A percentile compares a stretch with the other conserved stretches of the same genome.
Evolutionary conservation across 35 echinoderm and acorn worm genomes (phyloP).

Genomic region (Apostichopus californicus): DNA sequence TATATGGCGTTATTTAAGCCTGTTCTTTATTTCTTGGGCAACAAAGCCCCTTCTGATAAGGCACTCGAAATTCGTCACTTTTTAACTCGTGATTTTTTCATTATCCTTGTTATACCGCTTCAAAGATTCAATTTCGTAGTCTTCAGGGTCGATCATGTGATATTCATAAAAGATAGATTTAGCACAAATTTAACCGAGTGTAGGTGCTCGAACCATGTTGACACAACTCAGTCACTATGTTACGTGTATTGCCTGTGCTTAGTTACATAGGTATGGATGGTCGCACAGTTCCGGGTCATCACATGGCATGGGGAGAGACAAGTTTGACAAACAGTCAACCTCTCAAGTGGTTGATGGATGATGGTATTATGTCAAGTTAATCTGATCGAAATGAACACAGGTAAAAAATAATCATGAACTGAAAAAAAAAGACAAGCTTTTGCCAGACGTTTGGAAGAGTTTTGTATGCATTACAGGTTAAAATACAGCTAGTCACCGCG

Average conservation of each 20-base stretch:
- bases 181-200: conserved; percentile 7
- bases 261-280: conserved; percentile 11
- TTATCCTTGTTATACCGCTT: conserved; percentile 31
- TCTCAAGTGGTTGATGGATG: conserved; percentile 13
- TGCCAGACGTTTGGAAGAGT: neutral
- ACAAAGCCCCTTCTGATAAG: neutral
- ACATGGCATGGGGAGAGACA: conserved; percentile 15
- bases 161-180: conserved; percentile 47
- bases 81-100: conserved; percentile 44
- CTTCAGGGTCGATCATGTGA: neutral
- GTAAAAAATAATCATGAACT: neutral
- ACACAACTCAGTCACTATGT: conserved; percentile 20
- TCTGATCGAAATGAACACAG: neutral
- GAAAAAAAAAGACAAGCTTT: neutral
- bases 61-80: conserved; percentile 3
- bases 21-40: neutral
- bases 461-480: conserved; percentile 9
- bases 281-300: conserved; percentile 29
- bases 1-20: neutral
- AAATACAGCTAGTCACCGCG: neutral
- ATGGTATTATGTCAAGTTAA: neutral
- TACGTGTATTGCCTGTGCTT: conserved; percentile 19
- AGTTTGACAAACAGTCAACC: conserved; percentile 9
- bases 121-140: conserved; percentile 37
- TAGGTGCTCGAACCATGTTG: neutral